Conservation (phyloP, 2,797 vertebrate species). For the Otus scops region DNA sequence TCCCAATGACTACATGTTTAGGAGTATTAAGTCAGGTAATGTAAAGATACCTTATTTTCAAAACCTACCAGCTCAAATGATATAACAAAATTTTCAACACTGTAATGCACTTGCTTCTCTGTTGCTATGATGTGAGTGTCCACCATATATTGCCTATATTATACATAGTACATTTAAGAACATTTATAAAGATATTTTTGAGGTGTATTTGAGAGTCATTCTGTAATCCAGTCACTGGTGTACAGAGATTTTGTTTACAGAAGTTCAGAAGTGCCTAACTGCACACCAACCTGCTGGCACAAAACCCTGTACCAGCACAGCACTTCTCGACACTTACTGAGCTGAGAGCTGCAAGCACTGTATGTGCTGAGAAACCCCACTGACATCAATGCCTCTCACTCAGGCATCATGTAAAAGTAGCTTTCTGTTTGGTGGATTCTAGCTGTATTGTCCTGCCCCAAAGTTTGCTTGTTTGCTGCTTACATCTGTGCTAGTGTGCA, state of each 20-base stretch:
- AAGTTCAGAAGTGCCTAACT: background rate
- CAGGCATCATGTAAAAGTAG: background rate
- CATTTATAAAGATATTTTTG: conserved; percentile 4
- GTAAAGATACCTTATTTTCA: conserved; percentile 50
- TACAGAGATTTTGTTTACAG: background rate
- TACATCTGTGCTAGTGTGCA: background rate
- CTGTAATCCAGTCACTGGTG: background rate
- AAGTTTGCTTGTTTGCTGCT: background rate
- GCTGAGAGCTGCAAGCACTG: background rate
- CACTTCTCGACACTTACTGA: background rate
- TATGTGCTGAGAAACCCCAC: background rate
- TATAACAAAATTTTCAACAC: conserved; percentile 56
- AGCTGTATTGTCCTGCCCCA: background rate
- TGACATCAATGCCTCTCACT: background rate
- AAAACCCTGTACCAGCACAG: background rate
- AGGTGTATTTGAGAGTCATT: background rate
- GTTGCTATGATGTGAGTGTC: conserved; percentile 29
- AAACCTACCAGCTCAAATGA: conserved; percentile 38
- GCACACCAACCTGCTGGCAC: background rate
- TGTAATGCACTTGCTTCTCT: background rate
- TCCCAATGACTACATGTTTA: background rate
- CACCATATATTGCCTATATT: background rate
- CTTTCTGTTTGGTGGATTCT: background rate
- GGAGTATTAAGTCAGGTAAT: conserved; percentile 11
- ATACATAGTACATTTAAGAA: background rate